Base-by-base conservation (phyloP, 2,888 invertebrate species). In the Imbricaverruca yamaguchii region DNA sequence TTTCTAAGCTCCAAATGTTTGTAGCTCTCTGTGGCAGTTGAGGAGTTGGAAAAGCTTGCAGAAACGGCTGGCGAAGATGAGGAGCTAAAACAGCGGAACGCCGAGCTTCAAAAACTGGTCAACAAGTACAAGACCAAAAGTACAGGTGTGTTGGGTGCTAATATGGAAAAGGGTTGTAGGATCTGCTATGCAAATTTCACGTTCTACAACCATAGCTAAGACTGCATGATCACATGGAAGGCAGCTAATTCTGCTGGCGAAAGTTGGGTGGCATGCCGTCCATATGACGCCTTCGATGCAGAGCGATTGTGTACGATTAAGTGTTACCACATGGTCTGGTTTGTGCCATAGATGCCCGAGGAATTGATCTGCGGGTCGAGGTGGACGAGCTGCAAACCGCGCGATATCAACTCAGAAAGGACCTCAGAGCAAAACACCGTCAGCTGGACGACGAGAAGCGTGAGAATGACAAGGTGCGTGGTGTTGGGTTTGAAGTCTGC, bases 371-470 rank as follows among this genome's bases (percentile, higher is more conserved):
- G 4, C 39, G 74, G 21, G 21, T 21, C 2, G 74, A 74, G 55
- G 53, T 74, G 74, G 74, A 74, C 21, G 74, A 74, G 10, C 53
- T 74, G 15, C 74, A 74, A 21, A 18, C 74, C 10, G 18, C 53
- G 21, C 74, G 74, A 3, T 21, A 18, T 21, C 74, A 74, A 55
- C 79, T 79, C 13, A 79, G 57, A 23, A 56, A 79, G 57, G 79
- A 79, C 23, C 57, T 79, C 13, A 57, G 23, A 9, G 15, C 57
- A n/a, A 79, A 79, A 79, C 79, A 79, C 12, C 57, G 23, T 8
- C 57, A 59, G 79, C 79, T 79, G 12, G 79, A 79, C 23, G 79
- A 57, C 15, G 79, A 79, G 57, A 79, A 57, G 9, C 56, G 25
- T 8, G 25, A 79, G 12, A 57, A 25, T 23, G 79, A 79, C 23